Evolutionary conservation across 2,797 vertebrate genomes (phyloP), one percentile per base, ranked within the genome.

Genomic region (Melanotaenia maccullochi): DNA sequence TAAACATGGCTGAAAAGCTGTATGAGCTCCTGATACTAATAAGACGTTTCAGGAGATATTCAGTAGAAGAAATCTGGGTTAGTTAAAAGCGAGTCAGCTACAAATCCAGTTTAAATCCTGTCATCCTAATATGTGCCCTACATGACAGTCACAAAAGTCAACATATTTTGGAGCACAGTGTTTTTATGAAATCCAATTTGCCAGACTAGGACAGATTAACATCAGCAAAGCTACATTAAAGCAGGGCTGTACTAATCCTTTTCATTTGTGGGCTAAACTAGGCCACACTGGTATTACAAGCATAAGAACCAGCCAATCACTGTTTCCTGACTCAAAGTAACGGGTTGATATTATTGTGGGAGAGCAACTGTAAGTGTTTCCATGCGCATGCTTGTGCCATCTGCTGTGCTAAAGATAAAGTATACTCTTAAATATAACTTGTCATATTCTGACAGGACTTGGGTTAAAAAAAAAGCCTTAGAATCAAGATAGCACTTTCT

Each of bases 251-350:
- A 70, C 79, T 90, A 91, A 94, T 91, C 89, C 87, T 68, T 67
- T 71, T 89, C 79, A 81, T 86, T 88, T 88, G 86, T 83, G 78
- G 83, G 85, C 85, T 85, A 86, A 93, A 90, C 79, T 93, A 91
- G 91, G 90, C 85, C 92, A 92, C 79, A 73, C 79, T 73, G 87
- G 87, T 82, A 88, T 90, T 92, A 92, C 78, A 90, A 62, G 60
- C 75, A 88, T 40, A 71, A 68, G 62, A 90, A 88, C 78, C 70
- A 81, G 85, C 91, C 89, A 92, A 91, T 91, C 87, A 88, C 80
- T 83, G 85, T 83, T 76, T 73, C 81, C 66, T 79, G 73, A 89
- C 75, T 85, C 65, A 51, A 24, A 78, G 85, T 83, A 75, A 82
- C 58, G 76, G 57, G 28, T 60, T 75, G 60, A 60, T 70, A 73